These are phyloP conservation scores for Myxocyprinus asiaticus DNA, from an alignment of 2,113 vertebrate species.

Conservation along the genomic window DNA sequence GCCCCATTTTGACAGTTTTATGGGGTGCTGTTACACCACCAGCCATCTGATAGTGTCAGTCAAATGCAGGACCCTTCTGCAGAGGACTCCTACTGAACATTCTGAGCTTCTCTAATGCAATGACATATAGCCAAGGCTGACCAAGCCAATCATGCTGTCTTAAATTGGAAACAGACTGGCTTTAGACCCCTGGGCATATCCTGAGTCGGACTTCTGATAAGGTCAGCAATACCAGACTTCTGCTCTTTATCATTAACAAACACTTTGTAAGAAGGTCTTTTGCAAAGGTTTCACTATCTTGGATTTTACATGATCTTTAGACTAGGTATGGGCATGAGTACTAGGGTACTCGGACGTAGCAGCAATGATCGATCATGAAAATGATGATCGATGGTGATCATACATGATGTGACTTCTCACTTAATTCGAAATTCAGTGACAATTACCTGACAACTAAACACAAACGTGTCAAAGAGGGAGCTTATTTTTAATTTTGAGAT, in stretches of 20 bases:
- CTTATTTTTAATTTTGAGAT: too few species aligned
- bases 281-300: background rate
- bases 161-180: slow-evolving; percentile 41
- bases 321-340: too few species aligned
- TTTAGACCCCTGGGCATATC: background rate
- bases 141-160: slow-evolving; percentile 27
- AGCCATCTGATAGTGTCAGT: slow-evolving; percentile 30
- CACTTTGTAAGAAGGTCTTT: background rate
- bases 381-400: too few species aligned
- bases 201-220: slow-evolving; percentile 23
- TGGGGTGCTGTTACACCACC: slow-evolving; percentile 15
- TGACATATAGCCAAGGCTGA: background rate
- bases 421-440: too few species aligned
- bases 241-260: slow-evolving; percentile 28
- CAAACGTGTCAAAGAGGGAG: too few species aligned
- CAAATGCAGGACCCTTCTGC: slow-evolving; percentile 15
- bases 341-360: too few species aligned
- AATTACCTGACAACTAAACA: too few species aligned
- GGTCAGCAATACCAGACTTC: slow-evolving; percentile 5
- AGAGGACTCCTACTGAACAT: background rate
- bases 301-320: too few species aligned
- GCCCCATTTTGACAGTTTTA: slow-evolving; percentile 38
- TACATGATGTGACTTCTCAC: too few species aligned
- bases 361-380: too few species aligned
- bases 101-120: background rate